Conservation (phyloP, 1,140 invertebrate genomes). For the Micrasema longulum region DNA sequence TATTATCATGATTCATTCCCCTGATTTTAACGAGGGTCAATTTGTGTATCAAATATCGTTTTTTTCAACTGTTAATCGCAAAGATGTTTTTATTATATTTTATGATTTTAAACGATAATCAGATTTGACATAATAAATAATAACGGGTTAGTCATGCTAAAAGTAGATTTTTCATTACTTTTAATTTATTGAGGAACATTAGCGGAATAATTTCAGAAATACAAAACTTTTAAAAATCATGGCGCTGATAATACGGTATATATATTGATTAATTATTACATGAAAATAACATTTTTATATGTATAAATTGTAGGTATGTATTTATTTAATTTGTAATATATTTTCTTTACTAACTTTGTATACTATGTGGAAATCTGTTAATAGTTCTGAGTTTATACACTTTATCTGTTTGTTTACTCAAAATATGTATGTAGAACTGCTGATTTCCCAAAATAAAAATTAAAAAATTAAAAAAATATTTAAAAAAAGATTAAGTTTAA, state of each 20-base stretch:
- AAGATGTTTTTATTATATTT: background rate
- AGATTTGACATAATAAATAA: background rate
- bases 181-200: background rate
- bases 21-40: too few relatives aligned
- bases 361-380: too few relatives aligned
- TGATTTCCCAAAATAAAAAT: background rate
- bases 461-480: background rate
- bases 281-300: too few relatives aligned
- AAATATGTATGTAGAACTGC: background rate
- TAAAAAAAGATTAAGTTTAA: too few relatives aligned
- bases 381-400: too few relatives aligned
- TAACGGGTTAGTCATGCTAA: background rate
- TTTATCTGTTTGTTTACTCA: background rate
- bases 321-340: too few relatives aligned
- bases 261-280: background rate
- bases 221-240: background rate
- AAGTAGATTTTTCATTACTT: background rate
- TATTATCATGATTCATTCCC: background rate
- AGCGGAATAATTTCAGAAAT: background rate
- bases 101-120: background rate
- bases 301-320: too few relatives aligned
- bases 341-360: too few relatives aligned
- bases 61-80: background rate
- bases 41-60: conserved; percentile 9
- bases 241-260: too few relatives aligned